Conservation (phyloP, 2,888 invertebrate species). For the Ganaspis brasiliensis region DNA sequence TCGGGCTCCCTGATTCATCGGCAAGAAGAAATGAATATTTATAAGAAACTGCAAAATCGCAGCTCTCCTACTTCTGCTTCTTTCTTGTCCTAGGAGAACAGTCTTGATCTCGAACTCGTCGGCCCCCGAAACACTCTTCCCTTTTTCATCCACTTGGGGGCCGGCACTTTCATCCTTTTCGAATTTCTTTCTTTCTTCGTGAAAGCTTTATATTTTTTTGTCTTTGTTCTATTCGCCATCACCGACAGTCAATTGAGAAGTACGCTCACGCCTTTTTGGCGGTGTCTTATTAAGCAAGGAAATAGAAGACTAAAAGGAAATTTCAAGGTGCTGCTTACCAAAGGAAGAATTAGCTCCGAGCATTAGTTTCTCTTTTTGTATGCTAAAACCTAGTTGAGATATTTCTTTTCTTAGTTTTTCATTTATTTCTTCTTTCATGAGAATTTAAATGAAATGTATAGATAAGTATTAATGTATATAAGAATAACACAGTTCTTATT, state of each 20-base stretch:
- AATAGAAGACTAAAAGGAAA: conserved; percentile 6
- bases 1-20: conserved; percentile 76
- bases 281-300: conserved; percentile 16
- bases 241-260: conserved; percentile 21
- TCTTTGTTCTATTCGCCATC: conserved; percentile 1
- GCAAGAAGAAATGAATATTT: conserved; percentile 78
- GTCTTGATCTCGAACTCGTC: conserved; percentile 21
- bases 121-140: conserved; percentile 13
- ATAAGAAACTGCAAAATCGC: conserved; percentile 80
- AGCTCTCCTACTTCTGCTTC: conserved; percentile 55
- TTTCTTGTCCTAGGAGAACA: conserved; percentile 27
- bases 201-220: background rate
- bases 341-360: conserved; percentile 12
- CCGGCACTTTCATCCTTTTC: conserved; percentile 48
- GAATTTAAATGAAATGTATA: too few relatives aligned
- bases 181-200: conserved; percentile 45
- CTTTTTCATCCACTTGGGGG: conserved; percentile 46
- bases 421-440: too few relatives aligned
- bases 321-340: conserved; percentile 5
- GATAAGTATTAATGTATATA: too few relatives aligned
- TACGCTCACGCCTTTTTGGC: conserved; percentile 15
- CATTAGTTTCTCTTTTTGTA: background rate
- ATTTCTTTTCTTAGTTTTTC: too few relatives aligned
- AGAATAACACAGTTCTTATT: too few relatives aligned
- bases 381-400: background rate